Percentiles rank a stretch among this genome's conserved stretches.
phyloP scores from a whole-genome alignment of 2,113 vertebrate species.

The Microtus ochrogaster region DNA sequence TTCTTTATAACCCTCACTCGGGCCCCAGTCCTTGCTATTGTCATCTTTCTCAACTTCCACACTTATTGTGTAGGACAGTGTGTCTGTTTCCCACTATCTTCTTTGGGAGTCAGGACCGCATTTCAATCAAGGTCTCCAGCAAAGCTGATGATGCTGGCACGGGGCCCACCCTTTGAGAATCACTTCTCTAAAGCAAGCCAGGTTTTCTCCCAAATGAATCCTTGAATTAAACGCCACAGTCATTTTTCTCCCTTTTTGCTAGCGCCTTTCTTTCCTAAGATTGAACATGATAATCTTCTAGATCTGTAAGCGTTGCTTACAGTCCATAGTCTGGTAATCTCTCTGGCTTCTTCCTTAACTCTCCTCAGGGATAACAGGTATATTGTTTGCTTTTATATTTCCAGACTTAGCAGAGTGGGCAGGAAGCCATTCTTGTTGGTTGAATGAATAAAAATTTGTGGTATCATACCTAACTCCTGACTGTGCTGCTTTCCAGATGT shows the following conservation, averaged over 20 bases:
- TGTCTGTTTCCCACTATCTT: background rate
- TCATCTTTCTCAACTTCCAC: background rate
- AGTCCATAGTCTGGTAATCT: background rate
- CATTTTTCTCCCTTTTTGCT: background rate
- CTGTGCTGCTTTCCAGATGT: constrained; percentile 38
- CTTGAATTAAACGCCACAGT: background rate
- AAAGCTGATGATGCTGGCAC: background rate
- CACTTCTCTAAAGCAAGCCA: background rate
- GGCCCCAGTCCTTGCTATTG: background rate
- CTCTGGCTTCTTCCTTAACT: background rate
- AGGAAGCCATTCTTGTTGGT: background rate
- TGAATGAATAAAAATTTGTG: background rate
- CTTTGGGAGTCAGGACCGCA: background rate
- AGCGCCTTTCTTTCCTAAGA: background rate
- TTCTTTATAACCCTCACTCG: background rate
- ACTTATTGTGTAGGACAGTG: background rate
- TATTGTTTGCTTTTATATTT: background rate
- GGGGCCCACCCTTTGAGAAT: background rate
- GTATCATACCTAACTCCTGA: background rate
- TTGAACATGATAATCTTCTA: background rate
- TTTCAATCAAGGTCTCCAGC: background rate
- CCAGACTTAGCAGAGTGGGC: background rate
- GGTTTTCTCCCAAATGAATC: background rate
- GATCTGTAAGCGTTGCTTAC: background rate
- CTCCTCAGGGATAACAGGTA: background rate